Evolutionary conservation across 2,888 invertebrate species (phyloP), one percentile per base, ranked within the genome.

Genomic region (Trichopoda pennipes): DNA sequence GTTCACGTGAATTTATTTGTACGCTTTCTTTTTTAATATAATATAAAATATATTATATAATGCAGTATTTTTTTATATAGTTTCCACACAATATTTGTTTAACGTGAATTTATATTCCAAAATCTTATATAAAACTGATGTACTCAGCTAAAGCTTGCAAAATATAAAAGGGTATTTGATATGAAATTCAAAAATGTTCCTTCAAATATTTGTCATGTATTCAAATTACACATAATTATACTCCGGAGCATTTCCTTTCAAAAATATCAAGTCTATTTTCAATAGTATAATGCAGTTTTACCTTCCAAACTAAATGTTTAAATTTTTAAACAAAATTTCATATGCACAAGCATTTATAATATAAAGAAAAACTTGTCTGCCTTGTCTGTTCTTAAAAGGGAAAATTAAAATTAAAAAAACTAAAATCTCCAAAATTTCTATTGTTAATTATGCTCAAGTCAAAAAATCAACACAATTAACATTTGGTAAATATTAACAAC

Each of bases 381-480:
- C 44, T 44, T 64, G 44, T 14, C 3, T 38, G 12, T 12, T 12
- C 38, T 38, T 1, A 63, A 21, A n/a, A 23, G n/a, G 16, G 32
- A 16, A 69, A 17, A 49, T 38, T 60, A 44, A 14, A 21, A 28
- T 28, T 28, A 16, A 51, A 38, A n/a, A 38, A 7, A 32, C 58
- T 14, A 38, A 51, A 49, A 35, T 63, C 19, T n/a, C 16, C 12
- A 66, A 56, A 56, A 66, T 16, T 32, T 79, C 75, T 72, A 61
- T 82, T 82, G 79, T 82, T 82, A 79, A 82, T 82, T 75, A 79
- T 58, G 19, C 35, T 58, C 47, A 76, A 78, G 70, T 73, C 79
- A 76, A 82, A 82, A 81, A 76, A 82, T 79, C 82, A 66, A 82
- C 79, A 79, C 82, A 82, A 82, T 82, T 82, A 82, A 79, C 75